A percentile compares a stretch with the other conserved stretches of the same genome.
These are phyloP conservation scores for Nephila pilipes DNA, from an alignment of 1,140 invertebrate genomes.

Conservation along the genomic window DNA sequence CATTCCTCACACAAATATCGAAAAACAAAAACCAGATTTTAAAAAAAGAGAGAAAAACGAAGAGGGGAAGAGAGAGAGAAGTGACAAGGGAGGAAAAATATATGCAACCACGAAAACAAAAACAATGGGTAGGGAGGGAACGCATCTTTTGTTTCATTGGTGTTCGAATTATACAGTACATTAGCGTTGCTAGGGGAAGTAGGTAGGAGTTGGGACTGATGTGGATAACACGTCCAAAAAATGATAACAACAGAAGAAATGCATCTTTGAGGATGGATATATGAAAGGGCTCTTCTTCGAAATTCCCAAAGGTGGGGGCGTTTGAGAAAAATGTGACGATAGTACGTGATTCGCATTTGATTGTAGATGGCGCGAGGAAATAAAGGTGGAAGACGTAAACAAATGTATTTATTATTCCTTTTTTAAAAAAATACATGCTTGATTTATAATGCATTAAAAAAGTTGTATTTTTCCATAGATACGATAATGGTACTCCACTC, in stretches of 20 bases:
- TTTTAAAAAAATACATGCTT: neutral
- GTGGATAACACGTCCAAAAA: constrained; percentile 9
- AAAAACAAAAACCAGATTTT: neutral
- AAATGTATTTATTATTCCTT: neutral
- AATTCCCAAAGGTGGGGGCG: constrained; percentile 21
- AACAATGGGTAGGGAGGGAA: neutral
- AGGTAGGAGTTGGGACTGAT: neutral
- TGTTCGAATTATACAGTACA: constrained; percentile 54
- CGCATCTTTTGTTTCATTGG: constrained; percentile 49
- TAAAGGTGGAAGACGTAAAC: neutral
- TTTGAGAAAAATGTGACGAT: constrained; percentile 7
- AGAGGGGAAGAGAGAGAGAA: neutral
- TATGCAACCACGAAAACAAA: constrained; percentile 8
- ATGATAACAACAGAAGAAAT: neutral
- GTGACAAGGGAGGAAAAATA: neutral
- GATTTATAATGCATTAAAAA: neutral
- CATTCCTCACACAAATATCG: constrained; percentile 10
- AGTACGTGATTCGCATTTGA: neutral
- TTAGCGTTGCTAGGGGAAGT: constrained; percentile 19
- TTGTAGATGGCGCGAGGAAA: neutral
- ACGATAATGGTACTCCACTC: no score
- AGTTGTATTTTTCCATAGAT: no score
- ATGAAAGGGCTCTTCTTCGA: neutral
- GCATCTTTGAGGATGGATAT: neutral
- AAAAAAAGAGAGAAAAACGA: neutral